phyloP scores from a whole-genome alignment of 2,113 vertebrate species.

The Gracilinanus agilis region DNA sequence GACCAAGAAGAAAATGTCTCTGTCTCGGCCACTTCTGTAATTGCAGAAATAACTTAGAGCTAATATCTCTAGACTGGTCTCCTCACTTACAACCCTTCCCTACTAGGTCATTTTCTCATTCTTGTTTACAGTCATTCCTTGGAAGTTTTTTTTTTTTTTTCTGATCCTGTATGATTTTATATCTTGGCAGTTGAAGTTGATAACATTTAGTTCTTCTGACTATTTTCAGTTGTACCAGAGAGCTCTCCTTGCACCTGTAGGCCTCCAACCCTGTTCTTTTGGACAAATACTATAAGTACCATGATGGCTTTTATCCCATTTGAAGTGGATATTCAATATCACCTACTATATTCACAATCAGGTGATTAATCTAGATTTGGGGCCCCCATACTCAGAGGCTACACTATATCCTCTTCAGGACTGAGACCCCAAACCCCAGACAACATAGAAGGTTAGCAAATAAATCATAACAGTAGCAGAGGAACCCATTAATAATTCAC shows the following conservation, averaged over 20 bases:
- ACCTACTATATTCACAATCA: background rate
- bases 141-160: background rate
- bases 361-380: background rate
- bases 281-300: background rate
- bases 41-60: background rate
- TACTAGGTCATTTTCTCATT: background rate
- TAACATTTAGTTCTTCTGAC: background rate
- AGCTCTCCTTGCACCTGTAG: background rate
- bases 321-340: background rate
- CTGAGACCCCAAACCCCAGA: background rate
- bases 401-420: background rate
- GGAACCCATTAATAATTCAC: background rate
- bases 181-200: background rate
- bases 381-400: background rate
- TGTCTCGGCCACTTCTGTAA: background rate
- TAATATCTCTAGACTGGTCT: too few species aligned
- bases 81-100: background rate
- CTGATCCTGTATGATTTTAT: background rate
- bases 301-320: background rate
- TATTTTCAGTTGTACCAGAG: background rate
- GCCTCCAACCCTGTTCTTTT: background rate
- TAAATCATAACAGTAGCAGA: background rate
- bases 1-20: background rate
- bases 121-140: background rate
- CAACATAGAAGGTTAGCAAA: background rate